phyloP scores from a whole-genome alignment of 2,888 invertebrate genomes.

The Pyralis farinalis region DNA sequence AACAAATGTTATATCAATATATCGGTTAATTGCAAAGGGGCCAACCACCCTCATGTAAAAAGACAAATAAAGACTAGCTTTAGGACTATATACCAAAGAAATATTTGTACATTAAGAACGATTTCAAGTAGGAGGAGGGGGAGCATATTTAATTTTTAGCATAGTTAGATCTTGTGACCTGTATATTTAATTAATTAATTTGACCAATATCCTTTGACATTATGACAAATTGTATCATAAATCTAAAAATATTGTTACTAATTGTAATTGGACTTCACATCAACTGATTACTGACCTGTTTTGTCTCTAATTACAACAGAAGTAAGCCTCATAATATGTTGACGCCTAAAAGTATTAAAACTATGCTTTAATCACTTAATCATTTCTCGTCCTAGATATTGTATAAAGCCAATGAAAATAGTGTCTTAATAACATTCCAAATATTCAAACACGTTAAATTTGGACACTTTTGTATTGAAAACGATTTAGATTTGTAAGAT shows the following conservation, averaged over 20 bases:
- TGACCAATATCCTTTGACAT: slow-evolving; percentile 57
- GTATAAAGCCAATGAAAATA: slow-evolving; percentile 70
- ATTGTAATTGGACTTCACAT: slow-evolving; percentile 25
- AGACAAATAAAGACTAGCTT: slow-evolving; percentile 66
- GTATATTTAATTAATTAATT: slow-evolving; percentile 47
- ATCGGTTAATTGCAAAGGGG: slow-evolving; percentile 46
- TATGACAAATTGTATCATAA: slow-evolving; percentile 30
- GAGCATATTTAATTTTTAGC: slow-evolving; percentile 69
- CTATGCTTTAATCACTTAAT: slow-evolving; percentile 58
- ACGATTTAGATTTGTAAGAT: slow-evolving; percentile 75
- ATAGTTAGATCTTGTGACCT: slow-evolving; percentile 65
- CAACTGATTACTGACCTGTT: slow-evolving; percentile 25
- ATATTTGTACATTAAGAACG: slow-evolving; percentile 73
- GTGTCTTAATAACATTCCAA: slow-evolving; percentile 79
- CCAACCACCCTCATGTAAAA: slow-evolving; percentile 55
- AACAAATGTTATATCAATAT: neutral
- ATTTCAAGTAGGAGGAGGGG: slow-evolving; percentile 49
- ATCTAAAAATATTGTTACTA: slow-evolving; percentile 23
- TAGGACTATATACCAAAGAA: slow-evolving; percentile 78
- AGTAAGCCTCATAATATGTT: slow-evolving; percentile 21
- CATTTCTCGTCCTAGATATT: slow-evolving; percentile 53
- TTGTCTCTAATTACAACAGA: slow-evolving; percentile 19
- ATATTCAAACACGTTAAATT: slow-evolving; percentile 72
- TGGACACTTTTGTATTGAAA: slow-evolving; percentile 78
- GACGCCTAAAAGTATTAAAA: slow-evolving; percentile 37